Conservation (phyloP, 2,113 vertebrate genomes). For the Phaethon lepturus region DNA sequence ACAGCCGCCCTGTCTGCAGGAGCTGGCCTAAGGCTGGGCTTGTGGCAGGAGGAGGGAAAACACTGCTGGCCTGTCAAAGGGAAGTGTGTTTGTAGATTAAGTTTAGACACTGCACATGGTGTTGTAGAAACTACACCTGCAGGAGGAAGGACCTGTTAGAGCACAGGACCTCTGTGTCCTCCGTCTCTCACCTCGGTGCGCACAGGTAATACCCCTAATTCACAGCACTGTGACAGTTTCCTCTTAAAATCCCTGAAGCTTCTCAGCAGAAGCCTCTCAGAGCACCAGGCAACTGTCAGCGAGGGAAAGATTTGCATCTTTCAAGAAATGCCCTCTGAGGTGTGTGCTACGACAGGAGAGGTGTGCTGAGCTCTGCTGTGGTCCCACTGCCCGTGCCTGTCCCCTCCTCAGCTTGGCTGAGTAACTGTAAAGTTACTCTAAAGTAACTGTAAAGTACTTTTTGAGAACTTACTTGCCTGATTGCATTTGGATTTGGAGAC, state of each 20-base stretch:
- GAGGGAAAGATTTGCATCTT: background rate
- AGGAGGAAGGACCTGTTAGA: background rate
- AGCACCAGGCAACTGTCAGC: background rate
- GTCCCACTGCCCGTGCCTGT: background rate
- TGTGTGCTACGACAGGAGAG: background rate
- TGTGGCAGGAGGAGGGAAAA: slow-evolving; percentile 14
- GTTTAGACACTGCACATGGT: slow-evolving; percentile 46
- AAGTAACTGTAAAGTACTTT: background rate
- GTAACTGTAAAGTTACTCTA: no score
- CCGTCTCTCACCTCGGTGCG: background rate
- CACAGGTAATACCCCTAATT: background rate
- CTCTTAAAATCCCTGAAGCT: background rate
- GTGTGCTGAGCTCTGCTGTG: background rate
- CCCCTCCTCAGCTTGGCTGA: background rate
- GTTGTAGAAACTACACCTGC: background rate
- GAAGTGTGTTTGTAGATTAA: background rate
- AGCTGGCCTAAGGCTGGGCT: slow-evolving; percentile 61
- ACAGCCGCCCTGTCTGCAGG: slow-evolving; percentile 68
- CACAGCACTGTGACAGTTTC: background rate
- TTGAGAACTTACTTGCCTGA: background rate
- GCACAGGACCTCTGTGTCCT: background rate
- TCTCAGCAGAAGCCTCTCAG: background rate
- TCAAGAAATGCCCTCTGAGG: background rate
- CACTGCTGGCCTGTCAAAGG: slow-evolving; percentile 53
- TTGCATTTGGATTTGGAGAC: background rate